phyloP scores from a whole-genome alignment of 2,888 invertebrate genomes.

The Drosophila tanythrix region DNA sequence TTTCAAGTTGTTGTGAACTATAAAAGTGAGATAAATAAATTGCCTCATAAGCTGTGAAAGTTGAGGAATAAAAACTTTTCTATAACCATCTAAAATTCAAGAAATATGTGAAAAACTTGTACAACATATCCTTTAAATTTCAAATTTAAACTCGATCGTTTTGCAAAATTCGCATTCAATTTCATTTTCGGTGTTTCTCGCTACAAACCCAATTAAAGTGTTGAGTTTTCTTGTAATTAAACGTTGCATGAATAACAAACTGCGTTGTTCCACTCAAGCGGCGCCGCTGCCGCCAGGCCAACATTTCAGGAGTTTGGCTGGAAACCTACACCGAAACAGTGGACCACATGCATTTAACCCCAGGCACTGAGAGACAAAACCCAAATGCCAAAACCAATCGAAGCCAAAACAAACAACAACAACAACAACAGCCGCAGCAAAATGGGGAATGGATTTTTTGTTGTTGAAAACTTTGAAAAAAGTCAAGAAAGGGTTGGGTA shows the following conservation, averaged over 20 bases:
- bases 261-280: neutral
- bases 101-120: neutral
- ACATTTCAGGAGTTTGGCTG: slow-evolving; percentile 15
- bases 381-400: slow-evolving; percentile 10
- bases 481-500: slow-evolving; percentile 9
- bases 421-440: neutral
- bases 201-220: slow-evolving; percentile 20
- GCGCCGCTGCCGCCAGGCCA: neutral
- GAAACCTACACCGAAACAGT: slow-evolving; percentile 10
- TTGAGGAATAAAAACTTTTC: neutral
- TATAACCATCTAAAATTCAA: neutral
- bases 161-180: neutral
- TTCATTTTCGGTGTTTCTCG: neutral
- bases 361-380: neutral
- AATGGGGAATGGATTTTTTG: neutral
- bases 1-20: neutral
- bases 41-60: neutral
- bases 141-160: neutral
- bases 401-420: slow-evolving; percentile 5
- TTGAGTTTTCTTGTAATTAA: slow-evolving; percentile 16
- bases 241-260: slow-evolving; percentile 6
- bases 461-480: slow-evolving; percentile 28
- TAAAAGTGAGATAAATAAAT: neutral
- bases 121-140: neutral
- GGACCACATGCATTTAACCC: slow-evolving; percentile 56